Percentiles rank a stretch among this genome's conserved stretches.
These are phyloP conservation scores for Chironex yamaguchii DNA, from an alignment of 30 jellyfish, hydroid and myxozoan species.

Conservation along the genomic window DNA sequence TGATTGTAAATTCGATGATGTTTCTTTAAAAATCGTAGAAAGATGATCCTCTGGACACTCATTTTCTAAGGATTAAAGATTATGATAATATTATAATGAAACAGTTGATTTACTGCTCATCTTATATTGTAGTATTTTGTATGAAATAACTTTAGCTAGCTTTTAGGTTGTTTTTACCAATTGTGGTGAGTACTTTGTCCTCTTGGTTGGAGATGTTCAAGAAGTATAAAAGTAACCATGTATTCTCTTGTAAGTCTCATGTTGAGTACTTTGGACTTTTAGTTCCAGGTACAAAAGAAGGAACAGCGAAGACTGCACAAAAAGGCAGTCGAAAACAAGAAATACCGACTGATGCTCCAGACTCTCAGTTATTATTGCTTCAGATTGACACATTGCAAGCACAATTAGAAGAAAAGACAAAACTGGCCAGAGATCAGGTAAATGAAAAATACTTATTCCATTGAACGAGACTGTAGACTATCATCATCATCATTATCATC, in stretches of 20 bases:
- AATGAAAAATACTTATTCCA: neutral
- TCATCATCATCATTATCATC: slow-evolving; percentile 26
- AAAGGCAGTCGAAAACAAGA: slow-evolving; percentile 3
- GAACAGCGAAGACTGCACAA: neutral
- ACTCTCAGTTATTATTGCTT: slow-evolving; percentile 61
- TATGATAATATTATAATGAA: no score
- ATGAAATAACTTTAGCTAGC: neutral
- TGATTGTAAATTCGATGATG: no score
- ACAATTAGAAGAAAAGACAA: slow-evolving; percentile 87
- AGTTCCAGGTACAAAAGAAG: neutral
- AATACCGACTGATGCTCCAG: slow-evolving; percentile 16
- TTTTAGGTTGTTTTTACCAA: neutral
- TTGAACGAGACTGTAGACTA: neutral
- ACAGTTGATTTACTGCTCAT: no score
- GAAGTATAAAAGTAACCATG: no score
- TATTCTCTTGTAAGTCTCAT: neutral
- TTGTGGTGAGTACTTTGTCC: neutral
- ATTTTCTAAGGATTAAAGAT: no score
- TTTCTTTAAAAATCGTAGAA: no score
- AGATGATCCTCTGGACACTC: no score
- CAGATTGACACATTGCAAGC: slow-evolving; percentile 88
- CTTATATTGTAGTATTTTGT: no score
- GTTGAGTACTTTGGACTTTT: neutral
- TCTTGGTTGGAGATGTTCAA: neutral
- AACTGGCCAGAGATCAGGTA: slow-evolving; percentile 75